Percentiles rank a stretch among this genome's conserved stretches.
Conservation (phyloP, 2,888 invertebrate genomes). For the Aphidius colemani region DNA sequence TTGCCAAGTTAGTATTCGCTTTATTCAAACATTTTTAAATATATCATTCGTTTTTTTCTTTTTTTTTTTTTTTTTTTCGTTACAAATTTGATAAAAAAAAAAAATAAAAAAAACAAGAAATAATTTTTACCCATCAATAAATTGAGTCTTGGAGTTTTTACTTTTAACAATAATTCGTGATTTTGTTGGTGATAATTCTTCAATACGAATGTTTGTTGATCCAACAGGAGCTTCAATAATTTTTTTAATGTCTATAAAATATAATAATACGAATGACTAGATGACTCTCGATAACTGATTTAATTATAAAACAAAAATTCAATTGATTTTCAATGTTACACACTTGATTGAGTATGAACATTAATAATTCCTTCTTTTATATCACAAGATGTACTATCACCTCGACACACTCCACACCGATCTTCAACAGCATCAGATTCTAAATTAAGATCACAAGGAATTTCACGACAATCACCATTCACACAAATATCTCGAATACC, state of each 20-base stretch:
- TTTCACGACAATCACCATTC: constrained; percentile 67
- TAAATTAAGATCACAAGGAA: constrained; percentile 71
- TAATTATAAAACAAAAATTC: no score
- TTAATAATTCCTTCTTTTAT: constrained; percentile 63
- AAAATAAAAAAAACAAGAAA: no score
- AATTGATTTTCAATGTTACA: constrained; percentile 19
- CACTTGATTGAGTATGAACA: constrained; percentile 47
- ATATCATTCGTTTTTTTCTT: no score
- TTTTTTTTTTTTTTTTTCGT: no score
- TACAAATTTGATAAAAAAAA: no score
- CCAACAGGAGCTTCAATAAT: constrained; percentile 60
- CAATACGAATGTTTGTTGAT: constrained; percentile 66
- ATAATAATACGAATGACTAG: no score
- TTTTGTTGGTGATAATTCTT: constrained; percentile 64
- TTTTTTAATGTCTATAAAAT: no score
- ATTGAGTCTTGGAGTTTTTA: constrained; percentile 56
- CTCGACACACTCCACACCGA: constrained; percentile 71
- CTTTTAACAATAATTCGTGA: constrained; percentile 62
- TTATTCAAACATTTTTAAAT: neutral
- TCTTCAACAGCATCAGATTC: constrained; percentile 71
- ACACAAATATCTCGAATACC: constrained; percentile 70
- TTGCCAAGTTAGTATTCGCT: constrained; percentile 19
- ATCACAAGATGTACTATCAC: constrained; percentile 70
- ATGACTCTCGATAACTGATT: no score
- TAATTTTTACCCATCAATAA: constrained; percentile 59